A percentile compares a stretch with the other conserved stretches of the same genome.
Conservation (phyloP, 2,797 vertebrate species). For the Phrynocephalus forsythii region DNA sequence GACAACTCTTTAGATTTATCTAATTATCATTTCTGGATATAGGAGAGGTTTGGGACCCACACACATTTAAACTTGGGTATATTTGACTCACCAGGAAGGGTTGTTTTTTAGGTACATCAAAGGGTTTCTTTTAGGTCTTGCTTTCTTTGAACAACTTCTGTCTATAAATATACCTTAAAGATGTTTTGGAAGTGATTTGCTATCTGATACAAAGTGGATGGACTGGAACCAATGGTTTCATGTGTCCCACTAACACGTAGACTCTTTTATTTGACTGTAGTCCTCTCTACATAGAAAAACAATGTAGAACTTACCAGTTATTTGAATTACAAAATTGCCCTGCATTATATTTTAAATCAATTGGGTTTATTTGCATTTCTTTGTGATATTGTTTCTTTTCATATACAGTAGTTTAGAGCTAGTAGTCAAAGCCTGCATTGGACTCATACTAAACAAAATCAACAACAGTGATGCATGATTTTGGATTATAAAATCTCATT, state of each 20-base stretch:
- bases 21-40: not conserved
- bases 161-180: not conserved
- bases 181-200: not conserved
- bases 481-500: not conserved
- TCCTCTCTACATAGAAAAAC: too few species aligned
- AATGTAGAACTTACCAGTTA: too few species aligned
- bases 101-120: not conserved
- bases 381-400: not conserved
- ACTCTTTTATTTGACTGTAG: too few species aligned
- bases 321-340: too few species aligned
- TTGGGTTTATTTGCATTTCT: not conserved
- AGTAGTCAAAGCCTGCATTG: too few species aligned
- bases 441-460: not conserved
- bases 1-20: not conserved
- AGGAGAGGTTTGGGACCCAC: not conserved
- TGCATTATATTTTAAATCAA: too few species aligned
- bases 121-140: not conserved
- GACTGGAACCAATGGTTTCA: not conserved
- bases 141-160: not conserved
- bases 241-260: not conserved
- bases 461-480: not conserved
- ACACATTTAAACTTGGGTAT: not conserved
- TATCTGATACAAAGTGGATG: not conserved
- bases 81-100: not conserved
- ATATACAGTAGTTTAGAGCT: not conserved